phyloP scores from a whole-genome alignment of 2,888 invertebrate genomes.

The Cephus spinipes region DNA sequence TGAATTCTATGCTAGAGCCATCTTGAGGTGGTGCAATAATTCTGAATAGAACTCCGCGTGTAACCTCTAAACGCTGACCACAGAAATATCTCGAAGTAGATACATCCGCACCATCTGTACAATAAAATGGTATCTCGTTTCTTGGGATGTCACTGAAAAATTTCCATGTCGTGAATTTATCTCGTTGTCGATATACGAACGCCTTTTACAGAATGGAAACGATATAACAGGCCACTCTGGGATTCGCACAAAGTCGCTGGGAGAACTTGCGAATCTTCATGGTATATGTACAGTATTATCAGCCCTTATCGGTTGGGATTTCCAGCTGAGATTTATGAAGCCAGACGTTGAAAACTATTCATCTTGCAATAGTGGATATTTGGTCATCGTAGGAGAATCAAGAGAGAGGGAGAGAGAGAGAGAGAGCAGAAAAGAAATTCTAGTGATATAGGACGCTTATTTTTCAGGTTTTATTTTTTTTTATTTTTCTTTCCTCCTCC shows the following conservation, averaged over 20 bases:
- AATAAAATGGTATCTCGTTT: background rate
- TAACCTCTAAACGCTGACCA: background rate
- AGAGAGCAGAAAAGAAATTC: constrained; percentile 9
- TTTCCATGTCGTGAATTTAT: background rate
- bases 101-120: background rate
- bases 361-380: constrained; percentile 38
- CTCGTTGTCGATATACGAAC: background rate
- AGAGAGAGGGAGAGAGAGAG: constrained; percentile 16
- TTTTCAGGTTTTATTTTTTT: background rate
- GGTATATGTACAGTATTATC: constrained; percentile 1
- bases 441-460: background rate
- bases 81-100: background rate
- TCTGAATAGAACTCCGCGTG: background rate
- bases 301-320: constrained; percentile 41
- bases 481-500: background rate
- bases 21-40: background rate
- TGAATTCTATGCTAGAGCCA: background rate
- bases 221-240: background rate
- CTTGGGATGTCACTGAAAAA: background rate
- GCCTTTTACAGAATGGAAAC: background rate
- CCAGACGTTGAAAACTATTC: constrained; percentile 55
- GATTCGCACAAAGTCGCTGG: background rate
- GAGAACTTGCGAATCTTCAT: background rate
- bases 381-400: constrained; percentile 18
- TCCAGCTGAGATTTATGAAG: constrained; percentile 52